Conservation (phyloP, 2,888 invertebrate genomes). For the Baronia brevicornis region DNA sequence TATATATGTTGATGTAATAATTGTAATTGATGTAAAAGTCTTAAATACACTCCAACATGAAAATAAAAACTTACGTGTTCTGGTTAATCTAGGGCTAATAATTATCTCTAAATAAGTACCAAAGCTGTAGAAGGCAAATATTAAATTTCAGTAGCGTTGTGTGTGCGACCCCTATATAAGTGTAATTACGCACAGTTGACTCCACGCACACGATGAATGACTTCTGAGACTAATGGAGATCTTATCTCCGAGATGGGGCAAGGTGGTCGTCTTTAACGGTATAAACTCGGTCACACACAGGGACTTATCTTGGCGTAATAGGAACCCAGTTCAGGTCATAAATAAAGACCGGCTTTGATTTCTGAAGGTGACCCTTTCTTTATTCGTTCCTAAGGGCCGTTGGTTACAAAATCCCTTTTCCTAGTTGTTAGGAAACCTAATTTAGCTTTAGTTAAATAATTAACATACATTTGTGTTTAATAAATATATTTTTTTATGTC, state of each 20-base stretch:
- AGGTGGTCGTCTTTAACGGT: slow-evolving; percentile 57
- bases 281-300: slow-evolving; percentile 60
- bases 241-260: slow-evolving; percentile 62
- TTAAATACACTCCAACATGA: no score
- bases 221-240: slow-evolving; percentile 67
- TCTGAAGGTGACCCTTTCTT: slow-evolving; percentile 62
- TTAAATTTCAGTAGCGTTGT: slow-evolving; percentile 39
- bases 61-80: background rate
- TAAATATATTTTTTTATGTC: slow-evolving; percentile 16
- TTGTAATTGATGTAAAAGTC: no score
- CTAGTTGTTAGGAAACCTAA: slow-evolving; percentile 60
- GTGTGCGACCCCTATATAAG: slow-evolving; percentile 42
- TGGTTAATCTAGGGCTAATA: background rate
- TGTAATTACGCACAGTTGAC: slow-evolving; percentile 48
- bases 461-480: slow-evolving; percentile 51
- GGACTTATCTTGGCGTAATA: slow-evolving; percentile 59
- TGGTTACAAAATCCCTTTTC: slow-evolving; percentile 58
- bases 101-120: slow-evolving; percentile 20
- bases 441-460: slow-evolving; percentile 61
- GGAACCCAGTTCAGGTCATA: slow-evolving; percentile 58
- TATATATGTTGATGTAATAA: no score
- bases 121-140: slow-evolving; percentile 34
- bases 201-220: slow-evolving; percentile 63
- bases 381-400: slow-evolving; percentile 45
- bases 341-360: slow-evolving; percentile 69